Evolutionary conservation across 2,888 invertebrate genomes (phyloP).

Genomic region (Scrobipalpa costella): DNA sequence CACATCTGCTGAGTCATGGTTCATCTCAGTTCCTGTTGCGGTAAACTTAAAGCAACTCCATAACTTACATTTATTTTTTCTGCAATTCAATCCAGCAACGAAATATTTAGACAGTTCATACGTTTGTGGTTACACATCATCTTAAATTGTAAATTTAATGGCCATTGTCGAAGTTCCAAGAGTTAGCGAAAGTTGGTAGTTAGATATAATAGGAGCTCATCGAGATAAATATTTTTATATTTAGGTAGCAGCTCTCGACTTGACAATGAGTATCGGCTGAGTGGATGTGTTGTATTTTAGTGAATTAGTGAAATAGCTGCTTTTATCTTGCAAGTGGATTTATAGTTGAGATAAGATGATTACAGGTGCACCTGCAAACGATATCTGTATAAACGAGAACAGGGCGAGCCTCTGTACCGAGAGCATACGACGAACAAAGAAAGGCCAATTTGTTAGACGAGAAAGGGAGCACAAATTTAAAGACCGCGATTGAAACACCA

Average conservation of each 20-base stretch:
- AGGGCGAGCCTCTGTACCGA: constrained; percentile 51
- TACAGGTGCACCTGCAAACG: constrained; percentile 28
- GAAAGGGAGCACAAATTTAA: constrained; percentile 78
- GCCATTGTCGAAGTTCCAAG: constrained; percentile 19
- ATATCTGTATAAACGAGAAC: constrained; percentile 36
- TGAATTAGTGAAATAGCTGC: constrained; percentile 23
- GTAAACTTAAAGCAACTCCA: not conserved
- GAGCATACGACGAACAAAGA: constrained; percentile 67
- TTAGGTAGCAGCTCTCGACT: not conserved
- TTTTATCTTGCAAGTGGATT: constrained; percentile 25
- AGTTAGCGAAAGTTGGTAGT: constrained; percentile 22
- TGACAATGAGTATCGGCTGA: constrained; percentile 1
- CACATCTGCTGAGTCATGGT: constrained; percentile 13
- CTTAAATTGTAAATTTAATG: constrained; percentile 17
- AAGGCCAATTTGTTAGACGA: constrained; percentile 74
- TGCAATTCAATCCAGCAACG: constrained; percentile 1
- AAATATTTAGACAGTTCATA: constrained; percentile 5
- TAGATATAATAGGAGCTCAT: constrained; percentile 13
- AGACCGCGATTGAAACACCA: constrained; percentile 69
- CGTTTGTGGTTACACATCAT: constrained; percentile 27
- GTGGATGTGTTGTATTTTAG: constrained; percentile 19
- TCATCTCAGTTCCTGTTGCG: constrained; percentile 19
- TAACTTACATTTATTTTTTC: constrained; percentile 8
- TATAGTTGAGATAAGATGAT: constrained; percentile 28
- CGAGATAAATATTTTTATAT: constrained; percentile 1